phyloP scores from a whole-genome alignment of 2,888 invertebrate species.

The Diaphora mendica region DNA sequence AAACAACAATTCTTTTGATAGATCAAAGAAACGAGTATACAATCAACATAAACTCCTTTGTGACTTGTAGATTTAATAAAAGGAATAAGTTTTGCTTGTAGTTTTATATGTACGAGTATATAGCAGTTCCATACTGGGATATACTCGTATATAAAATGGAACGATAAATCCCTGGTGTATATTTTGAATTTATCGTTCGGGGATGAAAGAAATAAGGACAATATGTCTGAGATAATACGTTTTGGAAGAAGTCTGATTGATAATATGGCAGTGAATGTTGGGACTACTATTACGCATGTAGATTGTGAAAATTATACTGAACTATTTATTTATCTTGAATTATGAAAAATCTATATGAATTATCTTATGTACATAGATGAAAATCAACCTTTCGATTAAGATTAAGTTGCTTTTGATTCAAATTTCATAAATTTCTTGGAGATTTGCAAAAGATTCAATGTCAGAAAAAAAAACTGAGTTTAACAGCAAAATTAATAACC shows the following conservation, averaged over 20 bases:
- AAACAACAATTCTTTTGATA: constrained; percentile 52
- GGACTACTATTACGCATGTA: background rate
- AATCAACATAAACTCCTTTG: constrained; percentile 41
- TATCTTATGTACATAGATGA: background rate
- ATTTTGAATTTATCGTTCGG: constrained; percentile 2
- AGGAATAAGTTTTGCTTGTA: constrained; percentile 11
- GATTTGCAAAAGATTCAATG: too few species aligned
- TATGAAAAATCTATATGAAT: too few species aligned
- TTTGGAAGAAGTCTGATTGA: background rate
- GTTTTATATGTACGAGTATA: constrained; percentile 5
- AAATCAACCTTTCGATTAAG: background rate
- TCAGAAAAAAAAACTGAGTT: too few species aligned
- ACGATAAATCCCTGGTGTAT: constrained; percentile 2
- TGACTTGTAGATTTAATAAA: constrained; percentile 42
- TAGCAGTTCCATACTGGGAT: background rate
- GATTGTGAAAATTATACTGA: too few species aligned
- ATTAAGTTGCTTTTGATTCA: background rate
- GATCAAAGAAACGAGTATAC: constrained; percentile 38
- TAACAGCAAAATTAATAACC: too few species aligned
- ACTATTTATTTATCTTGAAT: too few species aligned
- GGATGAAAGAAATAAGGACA: background rate
- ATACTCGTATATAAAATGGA: background rate
- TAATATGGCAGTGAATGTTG: too few species aligned
- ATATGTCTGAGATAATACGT: background rate
- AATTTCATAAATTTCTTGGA: too few species aligned